These are phyloP conservation scores for Thaumetopoea pityocampa DNA, from an alignment of 1,140 invertebrate genomes.

Conservation along the genomic window DNA sequence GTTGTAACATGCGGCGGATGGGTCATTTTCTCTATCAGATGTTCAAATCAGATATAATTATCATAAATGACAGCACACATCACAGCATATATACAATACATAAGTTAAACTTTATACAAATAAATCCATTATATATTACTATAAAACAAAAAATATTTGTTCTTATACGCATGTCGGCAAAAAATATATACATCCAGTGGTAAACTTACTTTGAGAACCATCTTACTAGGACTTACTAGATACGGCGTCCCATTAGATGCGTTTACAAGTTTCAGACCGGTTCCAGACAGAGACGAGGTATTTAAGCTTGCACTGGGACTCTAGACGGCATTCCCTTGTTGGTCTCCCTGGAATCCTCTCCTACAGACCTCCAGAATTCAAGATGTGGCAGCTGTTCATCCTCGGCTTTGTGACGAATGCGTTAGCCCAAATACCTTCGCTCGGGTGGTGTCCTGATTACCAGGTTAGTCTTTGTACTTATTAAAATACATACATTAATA, in stretches of 20 bases:
- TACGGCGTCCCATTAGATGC: slow-evolving; percentile 52
- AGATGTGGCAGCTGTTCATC: slow-evolving; percentile 55
- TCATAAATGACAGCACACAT: not conserved
- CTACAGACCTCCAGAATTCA: slow-evolving; percentile 22
- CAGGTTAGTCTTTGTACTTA: slow-evolving; percentile 59
- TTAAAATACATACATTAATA: no score
- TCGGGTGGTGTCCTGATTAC: slow-evolving; percentile 73
- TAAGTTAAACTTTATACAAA: not conserved
- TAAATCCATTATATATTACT: no score
- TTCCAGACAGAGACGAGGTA: slow-evolving; percentile 36
- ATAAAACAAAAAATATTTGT: no score
- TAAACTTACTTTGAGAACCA: slow-evolving; percentile 6
- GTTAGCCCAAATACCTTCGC: slow-evolving; percentile 66
- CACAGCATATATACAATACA: not conserved
- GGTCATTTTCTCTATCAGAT: no score
- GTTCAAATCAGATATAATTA: no score
- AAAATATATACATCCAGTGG: not conserved
- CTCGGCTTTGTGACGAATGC: slow-evolving; percentile 51
- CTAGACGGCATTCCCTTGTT: slow-evolving; percentile 47
- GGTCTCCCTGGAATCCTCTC: slow-evolving; percentile 23
- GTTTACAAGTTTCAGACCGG: slow-evolving; percentile 46
- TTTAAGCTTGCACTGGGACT: slow-evolving; percentile 49
- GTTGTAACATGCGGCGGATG: no score
- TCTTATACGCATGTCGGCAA: no score
- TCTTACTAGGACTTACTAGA: slow-evolving; percentile 36